Conservation (phyloP, 2,888 invertebrate genomes). For the Eilema depressum region DNA sequence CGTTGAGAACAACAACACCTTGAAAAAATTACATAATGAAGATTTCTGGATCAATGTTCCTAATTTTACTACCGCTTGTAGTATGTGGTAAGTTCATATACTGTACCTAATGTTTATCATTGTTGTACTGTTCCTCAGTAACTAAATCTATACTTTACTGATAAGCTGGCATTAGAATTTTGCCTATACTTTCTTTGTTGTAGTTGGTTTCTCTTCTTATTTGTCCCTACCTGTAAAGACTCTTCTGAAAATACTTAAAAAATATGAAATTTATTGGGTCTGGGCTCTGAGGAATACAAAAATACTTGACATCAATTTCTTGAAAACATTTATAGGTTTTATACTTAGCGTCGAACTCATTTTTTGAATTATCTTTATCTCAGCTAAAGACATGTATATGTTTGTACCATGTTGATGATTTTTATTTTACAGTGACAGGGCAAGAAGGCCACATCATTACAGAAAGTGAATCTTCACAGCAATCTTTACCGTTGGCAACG, state of each 20-base stretch:
- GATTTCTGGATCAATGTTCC: not conserved
- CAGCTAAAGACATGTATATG: not conserved
- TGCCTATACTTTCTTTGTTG: not conserved
- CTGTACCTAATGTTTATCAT: no score
- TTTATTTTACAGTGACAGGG: constrained; percentile 3
- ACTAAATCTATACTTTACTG: not conserved
- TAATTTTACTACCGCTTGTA: not conserved
- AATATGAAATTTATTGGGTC: no score
- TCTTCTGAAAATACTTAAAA: no score
- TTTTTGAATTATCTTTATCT: not conserved
- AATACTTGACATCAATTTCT: not conserved
- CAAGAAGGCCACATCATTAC: not conserved
- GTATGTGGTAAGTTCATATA: not conserved
- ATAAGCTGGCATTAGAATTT: not conserved
- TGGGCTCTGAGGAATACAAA: not conserved
- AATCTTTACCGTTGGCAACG: not conserved
- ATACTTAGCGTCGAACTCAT: not conserved
- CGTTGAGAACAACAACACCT: not conserved
- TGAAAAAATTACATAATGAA: not conserved
- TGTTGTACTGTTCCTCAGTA: not conserved
- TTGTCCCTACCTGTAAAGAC: no score
- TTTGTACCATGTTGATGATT: not conserved
- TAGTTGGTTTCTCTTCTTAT: no score
- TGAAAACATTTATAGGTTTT: not conserved
- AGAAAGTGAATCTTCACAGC: no score